Evolutionary conservation across 1,140 invertebrate genomes (phyloP).

Genomic region (Drosophila ambigua): DNA sequence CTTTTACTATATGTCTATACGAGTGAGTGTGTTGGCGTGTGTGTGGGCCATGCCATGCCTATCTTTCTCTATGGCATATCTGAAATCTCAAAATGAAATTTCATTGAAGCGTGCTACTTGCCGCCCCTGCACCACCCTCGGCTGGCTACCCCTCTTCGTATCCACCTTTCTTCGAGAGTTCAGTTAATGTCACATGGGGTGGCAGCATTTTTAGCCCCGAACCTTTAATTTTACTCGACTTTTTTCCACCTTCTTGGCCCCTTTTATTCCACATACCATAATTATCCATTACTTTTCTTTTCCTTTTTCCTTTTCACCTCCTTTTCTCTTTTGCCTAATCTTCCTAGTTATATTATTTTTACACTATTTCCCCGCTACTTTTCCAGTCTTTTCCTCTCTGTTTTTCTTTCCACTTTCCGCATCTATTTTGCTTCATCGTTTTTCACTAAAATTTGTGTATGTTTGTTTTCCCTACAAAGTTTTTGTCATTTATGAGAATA

Average conservation of each 20-base stretch:
- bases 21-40: no score
- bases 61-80: constrained; percentile 36
- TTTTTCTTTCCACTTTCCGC: no score
- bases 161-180: constrained; percentile 3
- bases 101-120: constrained; percentile 49
- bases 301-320: no score
- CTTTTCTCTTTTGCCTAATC: no score
- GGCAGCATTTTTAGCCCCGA: constrained; percentile 2
- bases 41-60: constrained; percentile 12
- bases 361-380: no score
- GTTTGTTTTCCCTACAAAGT: no score
- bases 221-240: background rate
- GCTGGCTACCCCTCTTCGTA: background rate
- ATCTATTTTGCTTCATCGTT: no score
- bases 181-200: constrained; percentile 55
- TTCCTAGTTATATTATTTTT: no score
- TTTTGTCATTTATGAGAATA: no score
- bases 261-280: constrained; percentile 2
- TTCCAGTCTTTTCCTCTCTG: no score
- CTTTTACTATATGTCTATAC: constrained; percentile 33
- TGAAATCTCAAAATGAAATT: constrained; percentile 39
- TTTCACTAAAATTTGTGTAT: no score
- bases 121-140: background rate
- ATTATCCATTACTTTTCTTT: no score
- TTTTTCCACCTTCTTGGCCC: background rate